Percentiles rank a stretch among this genome's conserved stretches.
Evolutionary conservation across 2,888 invertebrate species (phyloP).

Genomic region (Epinotia brunnichana): DNA sequence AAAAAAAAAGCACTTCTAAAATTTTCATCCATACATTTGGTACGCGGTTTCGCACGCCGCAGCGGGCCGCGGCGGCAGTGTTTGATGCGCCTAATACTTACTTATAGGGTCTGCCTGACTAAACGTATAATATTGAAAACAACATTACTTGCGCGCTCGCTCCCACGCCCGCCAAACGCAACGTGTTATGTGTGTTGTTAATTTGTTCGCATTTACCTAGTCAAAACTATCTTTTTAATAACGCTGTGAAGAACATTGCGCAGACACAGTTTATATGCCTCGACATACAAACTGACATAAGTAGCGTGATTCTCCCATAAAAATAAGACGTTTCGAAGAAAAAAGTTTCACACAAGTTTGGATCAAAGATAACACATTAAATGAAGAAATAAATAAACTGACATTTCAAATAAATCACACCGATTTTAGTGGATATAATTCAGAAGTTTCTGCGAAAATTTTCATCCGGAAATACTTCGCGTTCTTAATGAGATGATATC

Average conservation of each 20-base stretch:
- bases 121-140: neutral
- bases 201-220: neutral
- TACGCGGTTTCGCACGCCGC: no score
- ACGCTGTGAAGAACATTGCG: conserved; percentile 20
- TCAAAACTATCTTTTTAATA: no score
- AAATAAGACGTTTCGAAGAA: neutral
- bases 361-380: conserved; percentile 33
- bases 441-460: conserved; percentile 14
- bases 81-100: neutral
- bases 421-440: conserved; percentile 12
- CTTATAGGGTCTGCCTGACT: neutral
- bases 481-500: conserved; percentile 16
- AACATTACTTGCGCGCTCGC: neutral
- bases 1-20: no score
- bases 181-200: no score
- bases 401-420: conserved; percentile 23
- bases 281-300: neutral
- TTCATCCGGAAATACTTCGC: conserved; percentile 28
- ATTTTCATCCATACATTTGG: no score
- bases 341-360: neutral
- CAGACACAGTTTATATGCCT: conserved; percentile 11
- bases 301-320: neutral
- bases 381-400: conserved; percentile 30
- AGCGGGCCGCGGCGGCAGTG: no score
- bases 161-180: neutral